Evolutionary conservation across 1,140 invertebrate species (phyloP).

Genomic region (Drosophila mayri): DNA sequence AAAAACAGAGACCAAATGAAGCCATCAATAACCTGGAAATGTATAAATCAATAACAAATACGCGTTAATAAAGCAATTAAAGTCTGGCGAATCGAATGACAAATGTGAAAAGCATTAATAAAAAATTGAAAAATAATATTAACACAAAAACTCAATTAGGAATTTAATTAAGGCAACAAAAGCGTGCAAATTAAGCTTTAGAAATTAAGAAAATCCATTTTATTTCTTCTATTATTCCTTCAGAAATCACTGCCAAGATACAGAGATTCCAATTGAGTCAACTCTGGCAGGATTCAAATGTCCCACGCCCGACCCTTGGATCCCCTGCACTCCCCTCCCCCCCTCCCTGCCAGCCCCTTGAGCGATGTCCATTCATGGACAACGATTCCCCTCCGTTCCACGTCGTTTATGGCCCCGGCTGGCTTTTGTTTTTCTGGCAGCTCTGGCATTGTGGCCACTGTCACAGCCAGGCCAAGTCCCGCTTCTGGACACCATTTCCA

Average conservation of each 20-base stretch:
- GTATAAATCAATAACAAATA: neutral
- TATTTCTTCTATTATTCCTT: neutral
- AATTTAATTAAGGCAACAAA: no score
- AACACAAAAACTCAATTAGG: neutral
- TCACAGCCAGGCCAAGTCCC: slow-evolving; percentile 46
- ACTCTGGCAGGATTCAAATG: slow-evolving; percentile 40
- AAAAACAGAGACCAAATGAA: neutral
- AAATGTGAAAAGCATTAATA: neutral
- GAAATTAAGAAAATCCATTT: neutral
- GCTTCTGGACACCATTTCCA: neutral
- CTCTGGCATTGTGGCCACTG: slow-evolving; percentile 66
- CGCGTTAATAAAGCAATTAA: slow-evolving; percentile 6
- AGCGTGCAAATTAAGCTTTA: neutral
- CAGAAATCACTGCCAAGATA: slow-evolving; percentile 24
- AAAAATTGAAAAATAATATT: neutral
- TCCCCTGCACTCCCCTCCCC: neutral
- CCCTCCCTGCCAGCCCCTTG: neutral
- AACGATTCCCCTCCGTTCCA: slow-evolving; percentile 21
- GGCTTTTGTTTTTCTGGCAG: slow-evolving; percentile 62
- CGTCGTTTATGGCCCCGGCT: slow-evolving; percentile 2
- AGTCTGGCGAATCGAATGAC: neutral
- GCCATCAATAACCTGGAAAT: neutral
- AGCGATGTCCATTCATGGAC: slow-evolving; percentile 59
- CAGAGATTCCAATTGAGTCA: slow-evolving; percentile 24
- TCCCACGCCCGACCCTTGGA: slow-evolving; percentile 42